Base-by-base conservation (phyloP, 1,140 invertebrate species). In the Temnothorax nylanderi region DNA sequence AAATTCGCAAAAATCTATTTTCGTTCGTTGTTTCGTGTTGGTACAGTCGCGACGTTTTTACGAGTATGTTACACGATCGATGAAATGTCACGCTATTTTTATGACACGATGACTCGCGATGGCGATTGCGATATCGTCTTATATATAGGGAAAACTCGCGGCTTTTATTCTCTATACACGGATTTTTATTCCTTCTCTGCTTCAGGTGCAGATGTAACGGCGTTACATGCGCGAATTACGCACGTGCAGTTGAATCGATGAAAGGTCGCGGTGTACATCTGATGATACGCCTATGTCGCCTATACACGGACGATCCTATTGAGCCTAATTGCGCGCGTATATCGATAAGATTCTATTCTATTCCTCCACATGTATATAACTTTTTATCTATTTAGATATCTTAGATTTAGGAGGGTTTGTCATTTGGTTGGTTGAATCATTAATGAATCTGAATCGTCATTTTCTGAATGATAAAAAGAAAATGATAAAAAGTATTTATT, bases 31-130 rank as follows among this genome's bases (percentile, higher is more conserved):
- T 44, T 54, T 32, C 18, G 78, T 41, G 37, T 81, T 37, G 65
- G 3, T n/a, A 54, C 69, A 54, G 13, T 18, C 80, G 69, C 44
- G n/a, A 34, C 54, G 51, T 64, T 64, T 77, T 85, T 85, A 78
- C 62, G 26, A 76, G 60, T 78, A n/a, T 32, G 37, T 78, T 64
- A 65, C 60, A 54, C 74, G 82, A 85, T 85, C 82, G 75, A 85
- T 85, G 74, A 85, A 85, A 85, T 78, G 82, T 65, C 82, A 78
- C 62, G 82, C 82, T 78, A 85, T 85, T 85, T 78, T 85, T 85
- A 56, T 26, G 10, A 78, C 69, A n/a, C 64, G 41, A 60, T 41
- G 69, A 47, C 67, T 58, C 69, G 64, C 62, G 64, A 37, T 51
- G 62, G 37, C 80, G 67, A 47, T 56, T n/a, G n/a, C n/a, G 32